A percentile compares a stretch with the other conserved stretches of the same genome.
Evolutionary conservation across 1,140 invertebrate genomes (phyloP).

Genomic region (Heliconius nattereri): DNA sequence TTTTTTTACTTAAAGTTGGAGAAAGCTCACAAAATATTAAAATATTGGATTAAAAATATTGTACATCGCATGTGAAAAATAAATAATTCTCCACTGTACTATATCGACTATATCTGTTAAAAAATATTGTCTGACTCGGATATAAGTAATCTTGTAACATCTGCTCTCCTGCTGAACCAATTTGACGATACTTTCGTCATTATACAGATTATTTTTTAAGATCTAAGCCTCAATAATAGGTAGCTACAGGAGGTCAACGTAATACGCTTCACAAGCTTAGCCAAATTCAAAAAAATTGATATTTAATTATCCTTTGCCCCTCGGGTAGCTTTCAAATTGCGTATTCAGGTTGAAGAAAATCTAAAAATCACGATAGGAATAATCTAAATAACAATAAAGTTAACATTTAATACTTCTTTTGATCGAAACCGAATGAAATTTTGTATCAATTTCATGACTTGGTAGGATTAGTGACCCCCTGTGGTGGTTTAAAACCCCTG

Average conservation of each 20-base stretch:
- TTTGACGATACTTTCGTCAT: background rate
- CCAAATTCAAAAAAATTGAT: background rate
- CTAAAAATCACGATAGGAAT: slow-evolving; percentile 38
- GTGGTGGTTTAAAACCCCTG: slow-evolving; percentile 45
- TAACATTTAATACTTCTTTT: slow-evolving; percentile 57
- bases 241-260: slow-evolving; percentile 1
- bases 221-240: background rate
- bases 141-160: background rate
- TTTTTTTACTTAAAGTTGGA: no score
- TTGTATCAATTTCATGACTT: slow-evolving; percentile 69
- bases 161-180: background rate
- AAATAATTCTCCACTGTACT: no score
- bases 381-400: slow-evolving; percentile 55
- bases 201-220: background rate
- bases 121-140: no score
- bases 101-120: no score
- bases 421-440: slow-evolving; percentile 57
- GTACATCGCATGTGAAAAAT: no score
- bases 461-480: slow-evolving; percentile 60
- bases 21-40: no score
- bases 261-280: background rate
- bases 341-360: slow-evolving; percentile 11
- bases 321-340: slow-evolving; percentile 2
- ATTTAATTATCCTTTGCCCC: slow-evolving; percentile 9
- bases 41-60: no score